Base-by-base conservation (phyloP, 92 coral and sea anemone genomes). In the Blastomussa wellsi region DNA sequence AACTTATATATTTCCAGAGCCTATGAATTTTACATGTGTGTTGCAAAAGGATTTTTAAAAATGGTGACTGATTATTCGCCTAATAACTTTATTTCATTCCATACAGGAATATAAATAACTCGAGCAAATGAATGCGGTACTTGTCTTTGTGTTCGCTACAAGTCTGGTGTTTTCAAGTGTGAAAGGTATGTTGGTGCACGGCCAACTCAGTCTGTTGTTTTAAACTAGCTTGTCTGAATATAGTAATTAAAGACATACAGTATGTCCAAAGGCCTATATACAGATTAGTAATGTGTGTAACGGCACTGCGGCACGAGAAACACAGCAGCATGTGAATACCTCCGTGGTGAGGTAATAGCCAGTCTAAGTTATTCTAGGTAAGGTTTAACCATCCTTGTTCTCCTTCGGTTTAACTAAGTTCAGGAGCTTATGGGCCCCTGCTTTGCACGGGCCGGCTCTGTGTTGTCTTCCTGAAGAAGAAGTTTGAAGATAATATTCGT, bases 101-200 rank as follows among this genome's bases (percentile, higher is more conserved):
- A 4, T 55, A 26, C 47, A 70, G 44, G 75, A 19, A 22, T 70
- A 70, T 33, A 19, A n/a, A n/a, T 60, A 20, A 16, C 35, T 74
- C 8, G 73, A 72, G 31, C 42, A 38, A 74, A 82, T 83, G 87
- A 83, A 44, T 38, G 19, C 29, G n/a, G 24, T 75, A 28, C 48
- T 62, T 42, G 24, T 83, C 19, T 51, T 64, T 19, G n/a, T 42
- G 60, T 16, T 83, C 29, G 60, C 33, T 41, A 22, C 80, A 60
- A 31, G 66, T 42, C 74, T 74, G 70, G 28, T 75, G 48, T n/a
- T 60, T 42, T 41, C 73, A 36, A 41, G 62, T 8, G 81, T 62
- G 2, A 74, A 74, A 75, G 87, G 87, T 83, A 55, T 26, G 77
- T 52, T 19, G 13, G 28, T 48, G 70, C 20, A 35, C 2, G 35